phyloP scores from a whole-genome alignment of 2,888 invertebrate genomes.

The Xestia rhomboidea region DNA sequence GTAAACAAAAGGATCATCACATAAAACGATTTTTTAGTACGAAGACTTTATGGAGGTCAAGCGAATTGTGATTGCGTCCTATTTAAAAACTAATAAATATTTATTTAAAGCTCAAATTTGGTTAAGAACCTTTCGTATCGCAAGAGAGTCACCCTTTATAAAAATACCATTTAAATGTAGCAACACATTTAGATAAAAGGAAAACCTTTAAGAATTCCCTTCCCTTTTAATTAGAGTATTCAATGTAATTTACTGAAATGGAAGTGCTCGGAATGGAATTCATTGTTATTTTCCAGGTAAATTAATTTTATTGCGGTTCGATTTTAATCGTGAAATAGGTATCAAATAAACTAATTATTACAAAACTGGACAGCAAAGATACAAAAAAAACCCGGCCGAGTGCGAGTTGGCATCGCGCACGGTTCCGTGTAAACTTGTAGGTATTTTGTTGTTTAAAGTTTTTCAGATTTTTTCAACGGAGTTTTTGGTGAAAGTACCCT shows the following conservation, averaged over 20 bases:
- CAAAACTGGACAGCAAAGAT: background rate
- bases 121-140: too few species aligned
- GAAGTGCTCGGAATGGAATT: background rate
- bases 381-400: too few species aligned
- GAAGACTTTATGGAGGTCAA: background rate
- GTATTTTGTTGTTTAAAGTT: too few species aligned
- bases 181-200: background rate
- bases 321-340: background rate
- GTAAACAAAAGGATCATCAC: conserved; percentile 15
- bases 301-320: background rate
- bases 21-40: background rate
- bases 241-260: background rate
- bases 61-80: background rate
- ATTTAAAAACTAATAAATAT: background rate
- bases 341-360: background rate
- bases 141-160: background rate
- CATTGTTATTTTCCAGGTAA: background rate
- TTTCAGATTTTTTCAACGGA: too few species aligned
- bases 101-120: background rate
- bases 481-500: too few species aligned
- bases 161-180: background rate
- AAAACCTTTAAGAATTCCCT: background rate
- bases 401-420: too few species aligned
- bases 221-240: background rate
- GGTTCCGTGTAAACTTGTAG: too few species aligned